Percentiles rank a stretch among this genome's conserved stretches.
Evolutionary conservation across 2,113 vertebrate genomes (phyloP).

Genomic region (Calonectris borealis): DNA sequence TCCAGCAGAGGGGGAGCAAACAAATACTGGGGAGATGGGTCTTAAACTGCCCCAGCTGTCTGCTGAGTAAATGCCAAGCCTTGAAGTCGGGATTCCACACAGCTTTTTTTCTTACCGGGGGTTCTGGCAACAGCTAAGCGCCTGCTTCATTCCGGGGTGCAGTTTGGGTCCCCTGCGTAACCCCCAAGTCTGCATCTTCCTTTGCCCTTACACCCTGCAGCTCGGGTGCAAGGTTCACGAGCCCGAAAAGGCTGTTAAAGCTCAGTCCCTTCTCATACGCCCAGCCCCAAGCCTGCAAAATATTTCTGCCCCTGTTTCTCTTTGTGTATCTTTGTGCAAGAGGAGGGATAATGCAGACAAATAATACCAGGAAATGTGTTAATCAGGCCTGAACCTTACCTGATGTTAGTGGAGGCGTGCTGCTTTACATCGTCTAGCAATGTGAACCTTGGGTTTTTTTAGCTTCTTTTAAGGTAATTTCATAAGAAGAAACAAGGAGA

Average conservation of each 20-base stretch:
- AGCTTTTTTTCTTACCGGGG: background rate
- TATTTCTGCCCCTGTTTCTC: background rate
- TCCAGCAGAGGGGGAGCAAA: background rate
- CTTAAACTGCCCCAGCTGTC: background rate
- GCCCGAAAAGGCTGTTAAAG: background rate
- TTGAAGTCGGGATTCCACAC: background rate
- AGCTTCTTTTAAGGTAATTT: background rate
- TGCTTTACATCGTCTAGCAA: background rate
- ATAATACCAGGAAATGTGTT: background rate
- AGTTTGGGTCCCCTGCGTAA: background rate
- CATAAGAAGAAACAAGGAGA: background rate
- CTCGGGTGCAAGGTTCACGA: background rate
- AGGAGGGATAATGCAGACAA: background rate
- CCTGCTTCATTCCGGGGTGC: background rate
- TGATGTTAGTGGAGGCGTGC: background rate
- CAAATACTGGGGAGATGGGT: background rate
- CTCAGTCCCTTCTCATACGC: background rate
- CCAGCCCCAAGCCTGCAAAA: background rate
- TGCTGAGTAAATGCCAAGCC: background rate
- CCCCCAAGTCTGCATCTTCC: background rate
- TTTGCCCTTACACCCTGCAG: background rate
- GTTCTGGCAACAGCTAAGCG: background rate
- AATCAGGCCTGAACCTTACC: background rate
- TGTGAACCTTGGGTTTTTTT: background rate
- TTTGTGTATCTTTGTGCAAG: background rate